These are phyloP conservation scores for Melieria omissa DNA, from an alignment of 2,888 invertebrate species.

Conservation along the genomic window DNA sequence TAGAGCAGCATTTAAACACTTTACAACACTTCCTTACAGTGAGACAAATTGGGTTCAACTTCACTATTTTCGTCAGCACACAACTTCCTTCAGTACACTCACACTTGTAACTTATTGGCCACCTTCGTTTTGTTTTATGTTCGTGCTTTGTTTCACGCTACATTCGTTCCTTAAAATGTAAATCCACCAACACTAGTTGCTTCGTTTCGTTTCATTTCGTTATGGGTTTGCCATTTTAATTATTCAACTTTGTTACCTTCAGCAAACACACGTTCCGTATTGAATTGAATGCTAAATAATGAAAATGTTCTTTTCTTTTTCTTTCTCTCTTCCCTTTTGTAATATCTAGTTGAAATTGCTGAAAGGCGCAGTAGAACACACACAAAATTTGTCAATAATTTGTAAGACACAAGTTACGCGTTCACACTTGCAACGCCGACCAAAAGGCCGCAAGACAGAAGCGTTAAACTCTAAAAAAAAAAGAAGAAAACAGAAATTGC, in stretches of 20 bases:
- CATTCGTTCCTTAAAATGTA: no score
- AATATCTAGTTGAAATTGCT: slow-evolving; percentile 27
- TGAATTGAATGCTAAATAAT: slow-evolving; percentile 4
- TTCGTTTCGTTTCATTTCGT: slow-evolving; percentile 2
- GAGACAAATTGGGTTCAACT: no score
- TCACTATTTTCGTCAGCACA: no score
- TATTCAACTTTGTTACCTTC: no score
- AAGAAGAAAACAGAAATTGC: slow-evolving; percentile 5
- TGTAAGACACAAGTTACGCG: slow-evolving; percentile 29
- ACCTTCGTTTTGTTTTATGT: no score
- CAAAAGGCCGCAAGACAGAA: slow-evolving; percentile 11
- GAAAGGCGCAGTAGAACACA: slow-evolving; percentile 13
- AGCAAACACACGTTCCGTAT: no score
- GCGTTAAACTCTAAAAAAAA: slow-evolving; percentile 15
- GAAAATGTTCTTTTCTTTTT: slow-evolving; percentile 33
- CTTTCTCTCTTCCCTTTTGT: slow-evolving; percentile 33
- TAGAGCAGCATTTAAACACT: no score
- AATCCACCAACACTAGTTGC: not conserved
- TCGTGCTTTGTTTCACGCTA: no score
- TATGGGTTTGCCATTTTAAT: not conserved
- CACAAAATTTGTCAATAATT: slow-evolving; percentile 2
- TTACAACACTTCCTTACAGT: no score
- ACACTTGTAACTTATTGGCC: no score
- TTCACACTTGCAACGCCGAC: slow-evolving; percentile 36
- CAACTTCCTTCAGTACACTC: no score